Evolutionary conservation across 2,888 invertebrate genomes (phyloP).

Genomic region (Andrena hattorfiana): DNA sequence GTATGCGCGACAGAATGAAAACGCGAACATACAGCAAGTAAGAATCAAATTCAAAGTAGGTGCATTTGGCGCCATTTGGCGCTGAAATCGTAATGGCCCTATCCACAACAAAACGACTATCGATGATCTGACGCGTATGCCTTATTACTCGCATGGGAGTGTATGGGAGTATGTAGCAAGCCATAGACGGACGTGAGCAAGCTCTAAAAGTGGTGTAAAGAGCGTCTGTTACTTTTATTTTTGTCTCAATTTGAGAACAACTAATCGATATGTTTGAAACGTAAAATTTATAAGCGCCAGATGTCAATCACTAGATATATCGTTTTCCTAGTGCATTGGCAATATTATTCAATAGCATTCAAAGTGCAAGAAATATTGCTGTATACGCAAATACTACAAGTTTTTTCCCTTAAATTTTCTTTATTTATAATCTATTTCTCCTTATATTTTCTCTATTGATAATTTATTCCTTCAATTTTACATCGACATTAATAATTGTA

Average conservation of each 20-base stretch:
- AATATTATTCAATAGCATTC: neutral
- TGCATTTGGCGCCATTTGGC: neutral
- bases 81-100: constrained; percentile 21
- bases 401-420: neutral
- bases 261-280: neutral
- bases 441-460: neutral
- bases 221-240: too few relatives aligned
- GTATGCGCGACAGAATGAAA: neutral
- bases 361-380: neutral
- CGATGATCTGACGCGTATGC: neutral
- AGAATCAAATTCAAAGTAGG: neutral
- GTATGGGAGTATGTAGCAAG: too few relatives aligned
- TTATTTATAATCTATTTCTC: neutral
- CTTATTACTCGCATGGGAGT: too few relatives aligned
- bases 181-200: too few relatives aligned
- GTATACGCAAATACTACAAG: too few relatives aligned
- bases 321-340: neutral
- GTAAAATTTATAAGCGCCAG: neutral
- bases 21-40: neutral
- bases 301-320: neutral
- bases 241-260: neutral
- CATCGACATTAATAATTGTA: neutral
- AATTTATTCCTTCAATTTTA: neutral
- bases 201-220: too few relatives aligned
- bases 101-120: neutral